Evolutionary conservation across 2,113 vertebrate genomes (phyloP).

Genomic region (Salvelinus fontinalis): DNA sequence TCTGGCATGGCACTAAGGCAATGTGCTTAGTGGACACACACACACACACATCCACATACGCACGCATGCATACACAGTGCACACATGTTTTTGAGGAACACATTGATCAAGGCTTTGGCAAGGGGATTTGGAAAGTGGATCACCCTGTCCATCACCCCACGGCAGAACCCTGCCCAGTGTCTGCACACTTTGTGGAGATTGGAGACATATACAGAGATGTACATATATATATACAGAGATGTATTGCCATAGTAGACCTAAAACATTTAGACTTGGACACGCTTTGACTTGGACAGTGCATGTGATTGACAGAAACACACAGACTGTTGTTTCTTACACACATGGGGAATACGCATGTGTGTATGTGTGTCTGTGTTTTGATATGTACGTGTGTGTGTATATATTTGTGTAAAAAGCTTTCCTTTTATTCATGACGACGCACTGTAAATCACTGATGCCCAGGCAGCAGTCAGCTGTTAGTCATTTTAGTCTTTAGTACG

Average conservation of each 20-base stretch:
- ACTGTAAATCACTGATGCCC: neutral
- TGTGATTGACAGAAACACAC: neutral
- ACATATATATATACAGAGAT: too few relatives aligned
- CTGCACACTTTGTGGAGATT: too few relatives aligned
- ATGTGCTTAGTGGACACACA: conserved; percentile 78
- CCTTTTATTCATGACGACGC: neutral
- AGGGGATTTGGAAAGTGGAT: neutral
- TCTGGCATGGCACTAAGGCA: conserved; percentile 79
- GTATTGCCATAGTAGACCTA: too few relatives aligned
- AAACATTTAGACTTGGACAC: too few relatives aligned
- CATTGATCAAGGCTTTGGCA: conserved; percentile 24
- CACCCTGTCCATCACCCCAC: neutral
- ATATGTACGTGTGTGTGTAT: neutral
- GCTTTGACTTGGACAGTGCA: too few relatives aligned
- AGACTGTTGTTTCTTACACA: too few relatives aligned
- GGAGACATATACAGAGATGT: too few relatives aligned
- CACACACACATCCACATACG: conserved; percentile 5
- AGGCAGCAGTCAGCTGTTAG: neutral
- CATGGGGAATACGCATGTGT: neutral
- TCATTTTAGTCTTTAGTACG: neutral
- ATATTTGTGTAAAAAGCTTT: neutral
- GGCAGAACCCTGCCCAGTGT: too few relatives aligned
- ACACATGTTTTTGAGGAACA: conserved; percentile 6
- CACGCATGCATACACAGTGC: neutral
- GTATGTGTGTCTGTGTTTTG: conserved; percentile 5